A percentile compares a stretch with the other conserved stretches of the same genome.
phyloP scores from a whole-genome alignment of 2,113 vertebrate species.

The Chrysemys picta region DNA sequence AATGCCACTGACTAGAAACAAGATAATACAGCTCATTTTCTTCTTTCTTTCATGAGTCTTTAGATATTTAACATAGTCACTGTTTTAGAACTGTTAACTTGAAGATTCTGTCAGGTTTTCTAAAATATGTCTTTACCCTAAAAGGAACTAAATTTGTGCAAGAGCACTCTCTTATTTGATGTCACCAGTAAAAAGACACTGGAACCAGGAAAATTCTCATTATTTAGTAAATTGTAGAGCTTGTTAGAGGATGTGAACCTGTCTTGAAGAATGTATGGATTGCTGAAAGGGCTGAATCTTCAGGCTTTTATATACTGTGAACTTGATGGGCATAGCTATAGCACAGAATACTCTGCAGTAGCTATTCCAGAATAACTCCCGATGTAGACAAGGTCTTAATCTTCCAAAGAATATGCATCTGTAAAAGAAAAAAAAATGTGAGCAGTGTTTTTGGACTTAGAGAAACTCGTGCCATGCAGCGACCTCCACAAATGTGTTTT shows the following conservation, averaged over 20 bases:
- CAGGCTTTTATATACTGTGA: neutral
- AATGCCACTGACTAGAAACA: neutral
- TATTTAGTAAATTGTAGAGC: neutral
- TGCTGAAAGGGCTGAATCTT: neutral
- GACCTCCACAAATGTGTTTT: neutral
- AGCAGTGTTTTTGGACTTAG: neutral
- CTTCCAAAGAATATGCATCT: neutral
- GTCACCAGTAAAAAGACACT: neutral
- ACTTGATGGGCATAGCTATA: neutral
- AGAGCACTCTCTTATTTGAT: neutral
- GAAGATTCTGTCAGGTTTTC: neutral
- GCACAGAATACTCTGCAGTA: neutral
- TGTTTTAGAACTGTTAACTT: neutral
- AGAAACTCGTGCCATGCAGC: neutral
- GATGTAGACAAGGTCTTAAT: neutral
- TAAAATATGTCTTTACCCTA: neutral
- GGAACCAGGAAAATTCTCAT: neutral
- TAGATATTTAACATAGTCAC: neutral
- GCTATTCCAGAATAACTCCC: neutral
- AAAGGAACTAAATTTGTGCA: neutral
- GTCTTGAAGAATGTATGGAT: neutral
- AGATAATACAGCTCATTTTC: neutral
- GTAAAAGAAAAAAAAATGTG: neutral
- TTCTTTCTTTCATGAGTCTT: neutral
- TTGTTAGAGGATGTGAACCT: neutral